Percentiles rank a stretch among this genome's conserved stretches.
Conservation (phyloP, 2,113 vertebrate genomes). For the Talpa occidentalis region DNA sequence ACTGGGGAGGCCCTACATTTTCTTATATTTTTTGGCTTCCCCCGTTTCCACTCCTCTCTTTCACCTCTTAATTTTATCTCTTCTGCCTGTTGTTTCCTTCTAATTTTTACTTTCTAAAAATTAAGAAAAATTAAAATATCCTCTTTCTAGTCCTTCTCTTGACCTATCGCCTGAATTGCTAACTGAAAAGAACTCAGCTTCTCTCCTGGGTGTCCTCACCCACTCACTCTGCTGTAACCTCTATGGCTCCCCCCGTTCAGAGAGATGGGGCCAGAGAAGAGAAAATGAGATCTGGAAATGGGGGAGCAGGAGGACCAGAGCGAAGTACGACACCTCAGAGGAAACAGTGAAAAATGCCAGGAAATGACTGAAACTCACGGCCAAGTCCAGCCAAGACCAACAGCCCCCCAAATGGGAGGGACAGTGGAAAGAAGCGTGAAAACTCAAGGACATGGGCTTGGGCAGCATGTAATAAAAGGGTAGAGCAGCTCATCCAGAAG, state of each 20-base stretch:
- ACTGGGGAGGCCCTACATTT: too few species aligned
- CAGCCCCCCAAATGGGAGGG: not conserved
- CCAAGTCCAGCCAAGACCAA: slow-evolving; percentile 50
- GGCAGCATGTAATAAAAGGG: not conserved
- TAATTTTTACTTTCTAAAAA: not conserved
- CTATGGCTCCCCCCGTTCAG: not conserved
- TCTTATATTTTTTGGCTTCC: not conserved
- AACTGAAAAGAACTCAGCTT: slow-evolving; percentile 4
- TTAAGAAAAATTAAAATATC: not conserved
- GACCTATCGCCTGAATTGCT: slow-evolving; percentile 41
- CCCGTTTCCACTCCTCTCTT: not conserved
- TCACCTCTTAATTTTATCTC: not conserved
- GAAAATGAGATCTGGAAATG: slow-evolving; percentile 4
- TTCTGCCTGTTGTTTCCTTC: not conserved
- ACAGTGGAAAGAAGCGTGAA: slow-evolving; percentile 17
- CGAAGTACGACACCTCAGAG: slow-evolving; percentile 14
- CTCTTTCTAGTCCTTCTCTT: slow-evolving; percentile 38
- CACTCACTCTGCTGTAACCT: not conserved
- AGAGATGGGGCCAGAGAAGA: not conserved
- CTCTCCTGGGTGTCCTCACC: not conserved
- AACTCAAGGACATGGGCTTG: not conserved
- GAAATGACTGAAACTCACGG: slow-evolving; percentile 26
- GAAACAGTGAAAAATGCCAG: slow-evolving; percentile 30
- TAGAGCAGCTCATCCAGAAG: not conserved
- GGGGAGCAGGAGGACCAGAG: not conserved